Base-by-base conservation (phyloP, 1,140 invertebrate species). In the Plodia interpunctella region DNA sequence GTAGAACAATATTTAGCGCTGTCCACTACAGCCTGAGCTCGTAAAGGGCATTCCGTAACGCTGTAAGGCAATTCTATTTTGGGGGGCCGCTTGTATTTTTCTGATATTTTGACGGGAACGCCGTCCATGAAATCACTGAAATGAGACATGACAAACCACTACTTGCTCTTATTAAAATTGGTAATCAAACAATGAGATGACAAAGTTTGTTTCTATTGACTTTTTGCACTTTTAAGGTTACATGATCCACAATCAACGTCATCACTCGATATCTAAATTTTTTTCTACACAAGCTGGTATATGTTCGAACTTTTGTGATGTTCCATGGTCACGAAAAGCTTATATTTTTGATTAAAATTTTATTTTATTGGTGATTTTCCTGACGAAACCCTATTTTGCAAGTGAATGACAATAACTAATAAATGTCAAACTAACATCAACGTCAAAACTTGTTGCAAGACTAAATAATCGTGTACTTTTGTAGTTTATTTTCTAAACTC, bases 31-130 rank as follows among this genome's bases (percentile, higher is more conserved):
- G 90, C 83, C 74, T 91, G 80, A 78, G 92, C 90, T 84, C 93
- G 76, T 71, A 91, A 62, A 66, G 93, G 73, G 75, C 91, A 91
- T 74, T 94, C 93, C 28, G 91, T 90, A 66, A 94, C 92, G 65
- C 91, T 92, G 62, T 93, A 92, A 49, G 94, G 93, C 66, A 96
- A 79, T 63, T 93, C 91, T 53, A 96, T 93, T 84, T 92, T 92
- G 59, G 92, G 92, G 15, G 95, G 95, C 59, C 94, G 93, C 85
- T 95, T 95, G 71, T 95, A 96, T 63, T 93, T 94, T 87, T 96
- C 95, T 51, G 94, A 94, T 80, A 97, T 96, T 91, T 96, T 96
- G 49, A 97, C 95, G 60, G 95, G 93, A 63, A 97, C 93, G 65
- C 93, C 94, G 86, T 96, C 95, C 93, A 96, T 94, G 68, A 93